phyloP scores from a whole-genome alignment of 2,797 vertebrate species.

The Amphiprion clarkii region DNA sequence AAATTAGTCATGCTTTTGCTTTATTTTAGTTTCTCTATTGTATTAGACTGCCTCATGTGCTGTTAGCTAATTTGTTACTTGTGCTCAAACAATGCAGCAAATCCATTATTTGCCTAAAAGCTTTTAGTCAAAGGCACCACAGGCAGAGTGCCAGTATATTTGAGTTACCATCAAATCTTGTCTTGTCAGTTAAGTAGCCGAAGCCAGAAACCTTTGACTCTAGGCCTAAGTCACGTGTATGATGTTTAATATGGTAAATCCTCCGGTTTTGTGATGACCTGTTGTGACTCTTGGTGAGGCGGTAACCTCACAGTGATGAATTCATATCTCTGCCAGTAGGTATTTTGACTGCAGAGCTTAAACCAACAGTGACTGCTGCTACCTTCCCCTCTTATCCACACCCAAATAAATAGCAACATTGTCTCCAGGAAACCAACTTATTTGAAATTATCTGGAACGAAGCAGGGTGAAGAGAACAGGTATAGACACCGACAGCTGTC shows the following conservation, averaged over 20 bases:
- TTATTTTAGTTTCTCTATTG: slow-evolving; percentile 2
- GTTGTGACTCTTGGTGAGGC: slow-evolving; percentile 46
- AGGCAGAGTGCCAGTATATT: slow-evolving; percentile 30
- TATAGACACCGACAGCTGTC: slow-evolving; percentile 70
- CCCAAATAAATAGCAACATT: slow-evolving; percentile 82
- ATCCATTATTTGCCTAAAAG: slow-evolving; percentile 40
- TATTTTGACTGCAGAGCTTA: slow-evolving; percentile 77
- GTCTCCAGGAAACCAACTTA: slow-evolving; percentile 81
- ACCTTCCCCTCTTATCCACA: slow-evolving; percentile 58
- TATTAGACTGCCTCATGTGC: slow-evolving; percentile 3
- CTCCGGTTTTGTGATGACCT: slow-evolving; percentile 64
- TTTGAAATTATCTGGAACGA: slow-evolving; percentile 75
- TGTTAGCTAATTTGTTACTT: slow-evolving; percentile 11
- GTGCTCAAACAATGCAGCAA: slow-evolving; percentile 23
- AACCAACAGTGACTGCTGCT: slow-evolving; percentile 74
- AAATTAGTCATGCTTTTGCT: slow-evolving; percentile 10
- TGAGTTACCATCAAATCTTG: slow-evolving; percentile 24
- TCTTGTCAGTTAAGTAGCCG: slow-evolving; percentile 25
- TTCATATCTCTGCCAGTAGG: slow-evolving; percentile 55
- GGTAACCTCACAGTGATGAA: slow-evolving; percentile 58
- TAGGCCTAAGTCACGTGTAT: slow-evolving; percentile 48
- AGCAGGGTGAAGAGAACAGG: slow-evolving; percentile 64
- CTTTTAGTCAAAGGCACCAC: slow-evolving; percentile 21
- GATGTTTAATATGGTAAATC: slow-evolving; percentile 65
- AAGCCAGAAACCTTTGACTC: slow-evolving; percentile 44